Evolutionary conservation across 1,140 invertebrate genomes (phyloP).

Genomic region (Euschistus heros): DNA sequence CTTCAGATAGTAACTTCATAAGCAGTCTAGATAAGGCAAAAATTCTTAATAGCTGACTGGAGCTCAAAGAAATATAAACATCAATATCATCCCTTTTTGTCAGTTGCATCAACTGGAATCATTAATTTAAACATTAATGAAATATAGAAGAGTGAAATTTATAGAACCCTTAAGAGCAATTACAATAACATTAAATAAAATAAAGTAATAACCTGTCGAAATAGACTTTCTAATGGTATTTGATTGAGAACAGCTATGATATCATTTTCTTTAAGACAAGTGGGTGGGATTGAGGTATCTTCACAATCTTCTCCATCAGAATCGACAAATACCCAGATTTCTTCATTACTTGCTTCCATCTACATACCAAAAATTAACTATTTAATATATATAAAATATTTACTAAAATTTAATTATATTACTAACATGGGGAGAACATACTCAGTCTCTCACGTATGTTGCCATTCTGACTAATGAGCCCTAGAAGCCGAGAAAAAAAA

Average conservation of each 20-base stretch:
- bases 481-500: too few species aligned
- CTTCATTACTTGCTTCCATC: conserved; percentile 19
- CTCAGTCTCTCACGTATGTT: too few species aligned
- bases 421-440: too few species aligned
- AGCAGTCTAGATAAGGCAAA: conserved; percentile 59
- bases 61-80: conserved; percentile 42
- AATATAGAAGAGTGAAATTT: background rate
- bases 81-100: conserved; percentile 35
- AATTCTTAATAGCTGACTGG: conserved; percentile 53
- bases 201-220: conserved; percentile 38
- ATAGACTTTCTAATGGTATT: conserved; percentile 57
- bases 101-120: conserved; percentile 31
- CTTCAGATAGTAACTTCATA: conserved; percentile 50
- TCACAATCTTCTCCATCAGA: conserved; percentile 68
- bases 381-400: too few species aligned
- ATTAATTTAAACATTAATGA: conserved; percentile 29
- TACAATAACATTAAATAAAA: conserved; percentile 2
- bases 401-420: too few species aligned
- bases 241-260: conserved; percentile 63
- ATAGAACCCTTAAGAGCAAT: too few species aligned
- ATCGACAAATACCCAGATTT: conserved; percentile 43
- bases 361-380: background rate
- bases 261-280: conserved; percentile 60
- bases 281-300: conserved; percentile 36
- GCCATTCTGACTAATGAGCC: too few species aligned